phyloP scores from a whole-genome alignment of 2,888 invertebrate genomes.

The Xylota sylvarum region DNA sequence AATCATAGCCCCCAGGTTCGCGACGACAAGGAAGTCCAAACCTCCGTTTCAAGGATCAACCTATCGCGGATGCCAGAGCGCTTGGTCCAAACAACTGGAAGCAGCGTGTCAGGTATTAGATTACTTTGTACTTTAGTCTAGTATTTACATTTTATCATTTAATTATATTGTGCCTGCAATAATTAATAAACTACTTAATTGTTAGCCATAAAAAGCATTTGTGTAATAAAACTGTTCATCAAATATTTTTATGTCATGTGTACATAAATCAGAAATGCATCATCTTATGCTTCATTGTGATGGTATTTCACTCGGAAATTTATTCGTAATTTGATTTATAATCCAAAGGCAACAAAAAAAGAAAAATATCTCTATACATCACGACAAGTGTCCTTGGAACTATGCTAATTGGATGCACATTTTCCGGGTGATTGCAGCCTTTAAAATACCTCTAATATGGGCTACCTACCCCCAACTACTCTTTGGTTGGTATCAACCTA shows the following conservation, averaged over 20 bases:
- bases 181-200: neutral
- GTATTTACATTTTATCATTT: too few species aligned
- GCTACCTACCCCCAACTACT: neutral
- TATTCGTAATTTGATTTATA: conserved; percentile 20
- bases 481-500: neutral
- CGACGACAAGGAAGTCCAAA: too few species aligned
- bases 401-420: conserved; percentile 57
- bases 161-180: too few species aligned
- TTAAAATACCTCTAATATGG: conserved; percentile 3
- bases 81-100: too few species aligned
- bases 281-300: conserved; percentile 9
- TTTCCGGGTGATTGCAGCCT: conserved; percentile 44
- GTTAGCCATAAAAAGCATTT: conserved; percentile 4
- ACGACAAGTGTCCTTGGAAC: conserved; percentile 41
- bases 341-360: conserved; percentile 4
- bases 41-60: too few species aligned
- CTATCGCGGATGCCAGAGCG: too few species aligned
- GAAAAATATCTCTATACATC: neutral
- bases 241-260: conserved; percentile 31
- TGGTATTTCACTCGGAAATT: conserved; percentile 26
- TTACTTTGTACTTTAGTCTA: too few species aligned
- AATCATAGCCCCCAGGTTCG: too few species aligned
- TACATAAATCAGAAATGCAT: conserved; percentile 36
- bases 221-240: conserved; percentile 40
- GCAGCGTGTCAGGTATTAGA: too few species aligned